Evolutionary conservation across 2,888 invertebrate genomes (phyloP), one percentile per base, ranked within the genome.

Genomic region (Polylopha cassiicola): DNA sequence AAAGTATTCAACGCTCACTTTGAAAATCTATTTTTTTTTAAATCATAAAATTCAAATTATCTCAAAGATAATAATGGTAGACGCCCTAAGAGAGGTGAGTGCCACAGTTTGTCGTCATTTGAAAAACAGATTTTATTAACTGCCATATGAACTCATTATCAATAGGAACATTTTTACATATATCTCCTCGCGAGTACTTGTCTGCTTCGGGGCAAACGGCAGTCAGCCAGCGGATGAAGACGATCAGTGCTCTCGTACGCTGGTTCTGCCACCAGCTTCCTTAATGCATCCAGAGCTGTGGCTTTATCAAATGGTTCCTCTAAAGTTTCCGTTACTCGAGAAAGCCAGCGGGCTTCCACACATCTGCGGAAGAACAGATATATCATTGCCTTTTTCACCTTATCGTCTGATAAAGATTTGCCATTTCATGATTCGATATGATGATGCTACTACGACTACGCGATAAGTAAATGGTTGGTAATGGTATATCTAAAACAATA

Each of bases 271-370:
- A 51, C 50, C 1, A 84, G 51, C 8, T 65, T 59, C 0, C 3
- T 2, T 1, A 80, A 46, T 0, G 79, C 80, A 0, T 39, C 27
- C 0, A 59, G 27, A 0, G 65, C 55, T 39, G 53, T 51, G 2
- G 43, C 11, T 1, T 21, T 37, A 27, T 57, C 46, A 15, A 80
- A 61, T 0, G 79, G 81, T 0, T 27, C 6, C 43, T 84, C 80
- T 0, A 48, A 44, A 0, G 50, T 41, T 1, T 82, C 84, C 0
- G 56, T 55, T 0, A 84, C 68, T 0, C 79, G 66, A 2, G 77
- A 72, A 3, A 82, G 33, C 82, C 84, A 84, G 11, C 84, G 75
- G 1, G 73, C 65, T 66, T 84, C 84, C 1, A 84, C 61, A 36
- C 84, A 84, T 0, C 81, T 82, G 55, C n/a, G 0, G 47, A 47